Conservation (phyloP, 1,140 invertebrate species). For the Coelopa frigida region DNA sequence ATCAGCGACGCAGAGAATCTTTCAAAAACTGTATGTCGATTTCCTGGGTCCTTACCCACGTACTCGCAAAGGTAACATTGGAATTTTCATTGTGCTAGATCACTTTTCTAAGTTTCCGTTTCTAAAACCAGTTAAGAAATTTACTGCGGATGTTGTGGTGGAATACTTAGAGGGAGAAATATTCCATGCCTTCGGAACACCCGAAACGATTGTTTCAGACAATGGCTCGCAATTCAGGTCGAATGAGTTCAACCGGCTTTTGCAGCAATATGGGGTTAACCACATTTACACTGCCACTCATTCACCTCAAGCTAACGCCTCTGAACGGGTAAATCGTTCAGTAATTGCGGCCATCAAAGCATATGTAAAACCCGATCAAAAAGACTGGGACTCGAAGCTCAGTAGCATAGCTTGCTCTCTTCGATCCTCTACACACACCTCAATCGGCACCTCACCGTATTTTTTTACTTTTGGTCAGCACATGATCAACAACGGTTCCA, state of each 20-base stretch:
- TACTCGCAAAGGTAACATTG: conserved; percentile 9
- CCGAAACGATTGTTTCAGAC: conserved; percentile 13
- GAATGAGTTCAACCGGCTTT: neutral
- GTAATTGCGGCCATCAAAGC: neutral
- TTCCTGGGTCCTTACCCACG: conserved; percentile 16
- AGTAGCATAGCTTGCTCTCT: conserved; percentile 7
- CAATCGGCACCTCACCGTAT: conserved; percentile 2
- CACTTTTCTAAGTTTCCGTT: conserved; percentile 17
- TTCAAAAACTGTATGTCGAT: conserved; percentile 16
- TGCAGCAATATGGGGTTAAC: conserved; percentile 6
- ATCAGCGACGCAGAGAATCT: conserved; percentile 1
- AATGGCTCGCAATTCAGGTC: conserved; percentile 17
- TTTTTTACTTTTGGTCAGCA: neutral
- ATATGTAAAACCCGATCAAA: conserved; percentile 5
- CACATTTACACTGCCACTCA: conserved; percentile 11
- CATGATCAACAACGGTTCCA: conserved; percentile 3
- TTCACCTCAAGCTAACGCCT: conserved; percentile 16
- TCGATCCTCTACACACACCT: neutral
- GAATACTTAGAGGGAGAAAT: conserved; percentile 13
- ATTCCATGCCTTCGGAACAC: conserved; percentile 14
- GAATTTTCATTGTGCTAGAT: conserved; percentile 14
- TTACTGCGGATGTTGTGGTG: conserved; percentile 9
- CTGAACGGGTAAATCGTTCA: conserved; percentile 10
- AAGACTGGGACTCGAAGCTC: conserved; percentile 11
- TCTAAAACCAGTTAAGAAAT: conserved; percentile 13